phyloP scores from a whole-genome alignment of 2,888 invertebrate genomes.

The Parnassius mnemosyne region DNA sequence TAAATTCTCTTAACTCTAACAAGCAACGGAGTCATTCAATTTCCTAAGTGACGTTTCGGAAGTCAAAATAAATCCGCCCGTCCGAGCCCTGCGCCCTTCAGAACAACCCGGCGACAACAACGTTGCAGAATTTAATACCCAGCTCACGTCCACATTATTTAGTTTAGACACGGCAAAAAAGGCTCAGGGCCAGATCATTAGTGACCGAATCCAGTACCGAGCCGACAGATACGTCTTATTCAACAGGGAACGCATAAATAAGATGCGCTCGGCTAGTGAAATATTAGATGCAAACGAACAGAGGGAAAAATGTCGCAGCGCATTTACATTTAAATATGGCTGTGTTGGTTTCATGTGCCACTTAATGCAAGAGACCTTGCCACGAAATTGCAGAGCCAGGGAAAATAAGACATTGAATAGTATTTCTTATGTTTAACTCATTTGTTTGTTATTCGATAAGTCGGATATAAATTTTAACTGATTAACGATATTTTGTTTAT shows the following conservation, averaged over 20 bases:
- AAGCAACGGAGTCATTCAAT: slow-evolving; percentile 10
- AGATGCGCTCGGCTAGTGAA: slow-evolving; percentile 62
- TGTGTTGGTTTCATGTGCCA: slow-evolving; percentile 17
- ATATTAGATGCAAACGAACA: slow-evolving; percentile 71
- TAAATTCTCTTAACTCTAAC: slow-evolving; percentile 9
- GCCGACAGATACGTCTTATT: slow-evolving; percentile 71
- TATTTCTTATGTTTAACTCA: neutral
- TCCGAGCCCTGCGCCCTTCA: neutral
- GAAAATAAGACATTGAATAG: neutral
- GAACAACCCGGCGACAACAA: neutral
- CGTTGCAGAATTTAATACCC: slow-evolving; percentile 30
- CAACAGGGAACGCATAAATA: slow-evolving; percentile 61
- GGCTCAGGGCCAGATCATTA: slow-evolving; percentile 65
- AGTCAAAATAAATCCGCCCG: slow-evolving; percentile 19
- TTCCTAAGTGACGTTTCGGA: slow-evolving; percentile 25
- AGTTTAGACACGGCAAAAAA: slow-evolving; percentile 68
- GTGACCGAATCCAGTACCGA: slow-evolving; percentile 55
- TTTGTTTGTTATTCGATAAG: neutral
- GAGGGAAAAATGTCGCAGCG: slow-evolving; percentile 65
- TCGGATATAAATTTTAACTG: too few species aligned
- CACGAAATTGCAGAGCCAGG: neutral
- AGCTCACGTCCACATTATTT: slow-evolving; percentile 63
- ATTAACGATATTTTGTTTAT: too few species aligned
- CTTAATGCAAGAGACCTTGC: slow-evolving; percentile 2
- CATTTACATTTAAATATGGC: slow-evolving; percentile 70